Conservation (phyloP, 1,140 invertebrate genomes). For the Acyrthosiphon pisum region DNA sequence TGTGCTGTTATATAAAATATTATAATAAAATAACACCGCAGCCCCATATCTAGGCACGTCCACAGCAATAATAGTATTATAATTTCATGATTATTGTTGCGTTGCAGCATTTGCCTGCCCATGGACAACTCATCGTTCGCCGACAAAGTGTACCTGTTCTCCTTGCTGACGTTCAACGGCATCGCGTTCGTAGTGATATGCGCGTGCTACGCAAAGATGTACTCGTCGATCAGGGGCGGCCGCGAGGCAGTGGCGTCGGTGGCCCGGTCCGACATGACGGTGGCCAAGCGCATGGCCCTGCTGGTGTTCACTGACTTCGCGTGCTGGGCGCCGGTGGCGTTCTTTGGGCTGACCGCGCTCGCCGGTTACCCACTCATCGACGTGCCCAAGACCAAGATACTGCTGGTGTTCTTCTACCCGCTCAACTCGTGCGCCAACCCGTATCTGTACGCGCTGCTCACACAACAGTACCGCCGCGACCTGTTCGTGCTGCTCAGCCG, state of each 20-base stretch:
- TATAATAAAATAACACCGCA: too few species aligned
- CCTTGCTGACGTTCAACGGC: constrained; percentile 76
- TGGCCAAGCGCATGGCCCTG: constrained; percentile 92
- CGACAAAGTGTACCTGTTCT: constrained; percentile 71
- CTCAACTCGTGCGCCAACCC: constrained; percentile 91
- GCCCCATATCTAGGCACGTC: too few species aligned
- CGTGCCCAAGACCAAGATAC: constrained; percentile 85
- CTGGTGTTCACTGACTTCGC: constrained; percentile 86
- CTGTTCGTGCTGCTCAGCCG: constrained; percentile 79
- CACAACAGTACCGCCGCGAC: constrained; percentile 84
- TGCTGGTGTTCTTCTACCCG: constrained; percentile 91
- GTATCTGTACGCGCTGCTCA: constrained; percentile 88
- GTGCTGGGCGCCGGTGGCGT: constrained; percentile 85
- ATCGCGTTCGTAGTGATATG: constrained; percentile 80
- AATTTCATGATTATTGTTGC: neutral
- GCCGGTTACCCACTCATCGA: constrained; percentile 82
- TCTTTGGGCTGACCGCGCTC: constrained; percentile 83
- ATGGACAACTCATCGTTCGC: constrained; percentile 63
- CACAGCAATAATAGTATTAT: too few species aligned
- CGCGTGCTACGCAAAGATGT: constrained; percentile 84
- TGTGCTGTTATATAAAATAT: too few species aligned
- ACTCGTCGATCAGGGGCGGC: constrained; percentile 82
- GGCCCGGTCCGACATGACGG: constrained; percentile 96
- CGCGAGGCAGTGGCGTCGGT: constrained; percentile 72
- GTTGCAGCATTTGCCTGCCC: constrained; percentile 65